Conservation (phyloP, 1,140 invertebrate genomes). For the Drosophila varians region DNA sequence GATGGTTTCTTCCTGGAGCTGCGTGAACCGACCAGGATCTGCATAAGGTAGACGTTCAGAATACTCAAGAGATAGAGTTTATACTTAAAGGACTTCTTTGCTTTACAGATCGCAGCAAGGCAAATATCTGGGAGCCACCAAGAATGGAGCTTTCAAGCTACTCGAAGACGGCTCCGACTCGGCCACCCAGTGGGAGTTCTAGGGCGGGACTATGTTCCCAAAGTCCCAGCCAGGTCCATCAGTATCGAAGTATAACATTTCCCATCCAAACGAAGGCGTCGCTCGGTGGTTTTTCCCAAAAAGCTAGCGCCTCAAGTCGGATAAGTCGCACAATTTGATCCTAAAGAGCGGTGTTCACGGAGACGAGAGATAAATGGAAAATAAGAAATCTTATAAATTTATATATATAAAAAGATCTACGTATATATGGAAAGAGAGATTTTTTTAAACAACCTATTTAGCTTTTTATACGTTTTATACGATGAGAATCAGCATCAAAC, state of each 20-base stretch:
- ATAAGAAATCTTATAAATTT: conserved; percentile 27
- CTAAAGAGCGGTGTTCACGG: conserved; percentile 11
- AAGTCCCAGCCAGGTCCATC: conserved; percentile 9
- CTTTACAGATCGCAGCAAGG: conserved; percentile 85
- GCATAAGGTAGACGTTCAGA: conserved; percentile 87
- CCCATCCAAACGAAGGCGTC: conserved; percentile 14
- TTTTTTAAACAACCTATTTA: conserved; percentile 73
- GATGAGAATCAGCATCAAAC: conserved; percentile 16
- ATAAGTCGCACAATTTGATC: conserved; percentile 43
- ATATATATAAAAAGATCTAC: conserved; percentile 45
- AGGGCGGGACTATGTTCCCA: conserved; percentile 77
- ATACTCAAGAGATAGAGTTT: not conserved
- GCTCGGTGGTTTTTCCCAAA: not conserved
- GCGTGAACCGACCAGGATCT: conserved; percentile 94
- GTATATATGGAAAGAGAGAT: conserved; percentile 48
- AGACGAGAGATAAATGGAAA: not conserved
- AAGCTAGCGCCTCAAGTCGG: conserved; percentile 16
- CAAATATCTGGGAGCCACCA: conserved; percentile 94
- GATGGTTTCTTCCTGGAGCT: conserved; percentile 96
- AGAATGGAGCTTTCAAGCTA: conserved; percentile 96
- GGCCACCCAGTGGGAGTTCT: conserved; percentile 97
- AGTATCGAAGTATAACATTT: conserved; percentile 45
- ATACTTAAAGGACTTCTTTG: not conserved
- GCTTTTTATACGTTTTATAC: conserved; percentile 81
- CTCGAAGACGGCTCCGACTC: conserved; percentile 90